These are phyloP conservation scores for Lepidurus arcticus DNA, from an alignment of 1,140 invertebrate genomes.

Conservation along the genomic window DNA sequence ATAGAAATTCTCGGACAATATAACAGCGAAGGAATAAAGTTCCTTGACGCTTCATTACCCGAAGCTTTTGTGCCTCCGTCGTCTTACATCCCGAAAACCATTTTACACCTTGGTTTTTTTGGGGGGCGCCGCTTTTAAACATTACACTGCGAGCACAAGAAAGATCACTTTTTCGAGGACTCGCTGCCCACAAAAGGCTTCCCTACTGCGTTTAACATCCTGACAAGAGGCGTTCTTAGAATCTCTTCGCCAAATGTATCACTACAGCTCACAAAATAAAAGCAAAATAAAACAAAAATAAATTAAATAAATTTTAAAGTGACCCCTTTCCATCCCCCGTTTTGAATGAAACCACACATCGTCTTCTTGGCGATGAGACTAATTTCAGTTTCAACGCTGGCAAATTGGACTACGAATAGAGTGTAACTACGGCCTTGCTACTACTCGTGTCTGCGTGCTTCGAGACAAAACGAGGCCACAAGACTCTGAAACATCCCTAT, in stretches of 20 bases:
- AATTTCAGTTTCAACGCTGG: too few relatives aligned
- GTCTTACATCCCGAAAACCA: background rate
- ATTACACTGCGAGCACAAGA: too few relatives aligned
- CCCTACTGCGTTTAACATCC: constrained; percentile 12
- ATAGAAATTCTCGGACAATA: background rate
- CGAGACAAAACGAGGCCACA: too few relatives aligned
- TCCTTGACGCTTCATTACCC: constrained; percentile 11
- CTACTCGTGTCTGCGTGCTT: too few relatives aligned
- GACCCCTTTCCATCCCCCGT: too few relatives aligned
- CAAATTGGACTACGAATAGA: too few relatives aligned
- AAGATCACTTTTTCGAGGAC: background rate
- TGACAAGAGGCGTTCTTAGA: background rate
- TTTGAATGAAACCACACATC: too few relatives aligned
- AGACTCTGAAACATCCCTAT: too few relatives aligned
- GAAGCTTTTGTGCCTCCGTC: background rate
- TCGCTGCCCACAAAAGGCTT: background rate
- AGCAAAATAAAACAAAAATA: background rate
- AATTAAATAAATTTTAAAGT: too few relatives aligned
- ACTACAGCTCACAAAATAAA: background rate
- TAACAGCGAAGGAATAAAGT: background rate
- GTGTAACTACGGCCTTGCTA: too few relatives aligned
- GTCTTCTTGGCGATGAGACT: too few relatives aligned
- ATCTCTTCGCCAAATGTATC: background rate
- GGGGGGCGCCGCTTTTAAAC: too few relatives aligned
- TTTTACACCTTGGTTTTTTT: background rate